Evolutionary conservation across 2,797 vertebrate species (phyloP).

Genomic region (Odontamblyopus rebecca): DNA sequence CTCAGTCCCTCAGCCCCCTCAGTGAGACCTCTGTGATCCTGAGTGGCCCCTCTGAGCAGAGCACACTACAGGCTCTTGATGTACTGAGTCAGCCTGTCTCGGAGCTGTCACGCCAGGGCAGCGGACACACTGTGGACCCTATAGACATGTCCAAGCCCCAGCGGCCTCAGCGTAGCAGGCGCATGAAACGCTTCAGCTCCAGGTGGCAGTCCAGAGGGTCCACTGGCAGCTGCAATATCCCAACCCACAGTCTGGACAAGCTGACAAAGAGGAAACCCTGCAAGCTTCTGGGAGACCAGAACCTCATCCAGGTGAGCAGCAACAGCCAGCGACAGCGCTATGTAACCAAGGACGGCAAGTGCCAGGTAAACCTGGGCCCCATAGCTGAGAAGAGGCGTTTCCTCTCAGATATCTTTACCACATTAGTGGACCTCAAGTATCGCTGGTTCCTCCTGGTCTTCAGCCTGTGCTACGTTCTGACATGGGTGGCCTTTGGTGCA

Average conservation of each 20-base stretch:
- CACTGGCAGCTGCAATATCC: conserved; percentile 43
- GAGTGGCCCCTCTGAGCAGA: background rate
- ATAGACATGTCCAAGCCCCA: conserved; percentile 52
- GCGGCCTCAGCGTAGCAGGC: conserved; percentile 33
- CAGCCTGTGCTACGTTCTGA: conserved; percentile 82
- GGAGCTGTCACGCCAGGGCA: background rate
- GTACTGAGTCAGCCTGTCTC: background rate
- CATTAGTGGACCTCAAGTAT: conserved; percentile 85
- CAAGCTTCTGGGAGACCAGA: conserved; percentile 79
- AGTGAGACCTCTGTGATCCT: conserved; percentile 10
- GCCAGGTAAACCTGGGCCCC: conserved; percentile 81
- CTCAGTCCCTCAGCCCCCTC: conserved; percentile 22
- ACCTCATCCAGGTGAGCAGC: conserved; percentile 29
- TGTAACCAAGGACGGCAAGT: conserved; percentile 84
- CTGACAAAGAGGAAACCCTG: conserved; percentile 67
- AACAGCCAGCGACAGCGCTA: conserved; percentile 79
- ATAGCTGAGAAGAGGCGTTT: conserved; percentile 83
- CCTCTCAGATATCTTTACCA: conserved; percentile 85
- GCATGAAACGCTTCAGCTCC: conserved; percentile 52
- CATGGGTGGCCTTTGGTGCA: conserved; percentile 81
- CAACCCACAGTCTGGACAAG: conserved; percentile 31
- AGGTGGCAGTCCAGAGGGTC: conserved; percentile 55
- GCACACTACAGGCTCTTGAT: background rate
- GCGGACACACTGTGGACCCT: conserved; percentile 32
- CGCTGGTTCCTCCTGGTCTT: conserved; percentile 87